Evolutionary conservation across 2,888 invertebrate species (phyloP), one percentile per base, ranked within the genome.

Genomic region (Drosophila picticornis): DNA sequence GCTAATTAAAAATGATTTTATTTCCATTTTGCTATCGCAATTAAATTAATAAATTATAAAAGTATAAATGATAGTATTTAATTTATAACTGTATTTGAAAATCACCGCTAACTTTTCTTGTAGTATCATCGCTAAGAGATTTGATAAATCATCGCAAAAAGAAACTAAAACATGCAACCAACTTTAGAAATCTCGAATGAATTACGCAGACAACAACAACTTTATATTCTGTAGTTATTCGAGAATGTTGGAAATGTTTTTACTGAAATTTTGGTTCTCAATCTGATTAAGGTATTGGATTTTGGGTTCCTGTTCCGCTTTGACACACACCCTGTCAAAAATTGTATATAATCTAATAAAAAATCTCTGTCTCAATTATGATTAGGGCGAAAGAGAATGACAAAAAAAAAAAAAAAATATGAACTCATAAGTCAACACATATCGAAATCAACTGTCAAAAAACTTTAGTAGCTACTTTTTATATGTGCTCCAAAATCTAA

Each of bases 351-450:
- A 72, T 57, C 73, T 74, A 75, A 83, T 71, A 71, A 72, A 81
- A 72, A 76, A 36, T 19, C 53, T 65, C 84, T 75, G 84, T 81
- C 70, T 73, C 70, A 84, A 86, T 83, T 88, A 88, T 84, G 68
- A 81, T 40, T 55, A 59, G 51, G 43, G 60, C 22, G 38, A 38
- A 22, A 63, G 46, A 46, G 46, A 46, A 46, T 46, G 46, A 1
- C 16, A 25, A 46, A 46, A 34, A 32, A 4, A 32, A 32, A 4
- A 32, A 32, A 32, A 10, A 25, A 43, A 43, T 43, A 46, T 2
- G 25, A 16, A 25, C 16, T 25, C 25, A 25, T 46, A 46, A 46
- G 46, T 46, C 46, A 46, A 57, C 29, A 58, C 52, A 59, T 50
- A 74, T 81, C 74, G 69, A 75, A 85, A 70, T 67, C 78, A 85